A percentile compares a stretch with the other conserved stretches of the same genome.
These are phyloP conservation scores for Leptopilina drosophilae DNA, from an alignment of 2,888 invertebrate species.

Conservation along the genomic window DNA sequence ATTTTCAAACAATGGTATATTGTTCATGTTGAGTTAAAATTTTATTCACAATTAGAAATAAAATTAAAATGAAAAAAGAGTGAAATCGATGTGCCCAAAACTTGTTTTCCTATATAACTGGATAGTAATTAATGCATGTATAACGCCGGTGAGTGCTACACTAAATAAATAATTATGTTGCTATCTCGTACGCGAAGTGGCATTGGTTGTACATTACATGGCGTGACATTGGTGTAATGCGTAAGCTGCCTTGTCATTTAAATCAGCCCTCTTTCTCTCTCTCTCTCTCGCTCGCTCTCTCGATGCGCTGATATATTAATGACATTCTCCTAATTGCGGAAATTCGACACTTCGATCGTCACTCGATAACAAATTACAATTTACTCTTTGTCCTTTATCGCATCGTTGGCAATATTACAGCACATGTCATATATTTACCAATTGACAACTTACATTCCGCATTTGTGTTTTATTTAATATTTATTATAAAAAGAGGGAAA, in stretches of 20 bases:
- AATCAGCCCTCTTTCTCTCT: conserved; percentile 9
- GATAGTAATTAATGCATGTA: neutral
- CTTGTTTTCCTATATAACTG: neutral
- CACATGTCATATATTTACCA: neutral
- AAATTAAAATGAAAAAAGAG: neutral
- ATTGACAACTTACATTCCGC: neutral
- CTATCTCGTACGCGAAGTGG: neutral
- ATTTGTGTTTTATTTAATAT: no score
- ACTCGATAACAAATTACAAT: conserved; percentile 6
- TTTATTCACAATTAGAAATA: neutral
- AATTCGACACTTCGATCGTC: conserved; percentile 18
- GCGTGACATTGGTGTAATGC: conserved; percentile 5
- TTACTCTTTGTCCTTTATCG: neutral
- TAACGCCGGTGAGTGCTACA: conserved; percentile 11
- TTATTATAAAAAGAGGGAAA: no score
- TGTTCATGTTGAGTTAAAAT: neutral
- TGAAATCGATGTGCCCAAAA: neutral
- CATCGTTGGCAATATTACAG: neutral
- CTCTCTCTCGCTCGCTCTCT: neutral
- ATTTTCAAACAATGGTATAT: neutral
- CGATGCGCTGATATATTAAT: conserved; percentile 28
- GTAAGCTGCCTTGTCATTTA: conserved; percentile 22
- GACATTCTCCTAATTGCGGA: conserved; percentile 10
- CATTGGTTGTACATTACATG: neutral
- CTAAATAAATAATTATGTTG: conserved; percentile 33